Evolutionary conservation across 2,888 invertebrate genomes (phyloP).

Genomic region (Fragum whitleyi): DNA sequence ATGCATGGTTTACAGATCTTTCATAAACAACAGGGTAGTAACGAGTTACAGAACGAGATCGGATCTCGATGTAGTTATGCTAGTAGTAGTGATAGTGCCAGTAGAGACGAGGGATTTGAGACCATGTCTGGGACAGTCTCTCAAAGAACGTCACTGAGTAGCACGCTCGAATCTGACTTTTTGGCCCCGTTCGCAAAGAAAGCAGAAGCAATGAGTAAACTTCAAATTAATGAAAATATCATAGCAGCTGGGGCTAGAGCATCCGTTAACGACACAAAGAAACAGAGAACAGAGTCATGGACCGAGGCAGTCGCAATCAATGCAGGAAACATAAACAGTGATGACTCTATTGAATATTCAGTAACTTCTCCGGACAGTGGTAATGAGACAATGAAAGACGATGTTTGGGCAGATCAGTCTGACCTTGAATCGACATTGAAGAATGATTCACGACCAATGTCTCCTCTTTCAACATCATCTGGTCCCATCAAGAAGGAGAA

Average conservation of each 20-base stretch:
- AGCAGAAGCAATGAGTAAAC: slow-evolving; percentile 55
- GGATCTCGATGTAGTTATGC: slow-evolving; percentile 79
- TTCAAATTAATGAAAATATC: slow-evolving; percentile 66
- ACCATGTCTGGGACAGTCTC: slow-evolving; percentile 81
- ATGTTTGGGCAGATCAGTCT: slow-evolving; percentile 72
- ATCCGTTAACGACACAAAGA: slow-evolving; percentile 74
- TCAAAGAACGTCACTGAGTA: slow-evolving; percentile 83
- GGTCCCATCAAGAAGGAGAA: slow-evolving; percentile 63
- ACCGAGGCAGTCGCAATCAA: slow-evolving; percentile 75
- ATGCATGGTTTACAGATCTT: slow-evolving; percentile 46
- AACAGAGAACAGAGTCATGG: slow-evolving; percentile 79
- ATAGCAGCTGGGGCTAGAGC: slow-evolving; percentile 64
- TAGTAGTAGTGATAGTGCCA: slow-evolving; percentile 77
- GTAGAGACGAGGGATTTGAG: slow-evolving; percentile 84
- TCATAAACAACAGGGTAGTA: slow-evolving; percentile 70
- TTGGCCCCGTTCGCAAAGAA: slow-evolving; percentile 69
- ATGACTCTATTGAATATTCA: slow-evolving; percentile 71
- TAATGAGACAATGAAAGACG: slow-evolving; percentile 76
- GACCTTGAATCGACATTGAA: slow-evolving; percentile 63
- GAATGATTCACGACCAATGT: slow-evolving; percentile 56
- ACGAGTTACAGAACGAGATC: slow-evolving; percentile 75
- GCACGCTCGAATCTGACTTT: slow-evolving; percentile 81
- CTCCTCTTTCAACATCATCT: slow-evolving; percentile 38
- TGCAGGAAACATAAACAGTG: slow-evolving; percentile 63
- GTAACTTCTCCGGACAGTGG: slow-evolving; percentile 76